Base-by-base conservation (phyloP, 2,888 invertebrate species). In the Amiota communis region DNA sequence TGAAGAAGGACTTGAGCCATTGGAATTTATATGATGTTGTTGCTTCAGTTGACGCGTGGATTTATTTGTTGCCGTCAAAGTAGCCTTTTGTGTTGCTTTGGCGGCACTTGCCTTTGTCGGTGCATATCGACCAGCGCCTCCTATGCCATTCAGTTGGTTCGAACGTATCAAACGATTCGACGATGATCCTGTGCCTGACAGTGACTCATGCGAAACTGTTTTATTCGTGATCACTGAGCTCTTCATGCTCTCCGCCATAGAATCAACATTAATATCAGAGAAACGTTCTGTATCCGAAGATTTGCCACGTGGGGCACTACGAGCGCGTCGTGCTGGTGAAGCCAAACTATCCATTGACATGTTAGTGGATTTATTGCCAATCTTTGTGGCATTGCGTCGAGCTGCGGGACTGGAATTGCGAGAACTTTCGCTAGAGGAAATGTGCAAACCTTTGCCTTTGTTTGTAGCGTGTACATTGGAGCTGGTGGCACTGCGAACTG, bases 351-450 rank as follows among this genome's bases (percentile, higher is more conserved):
- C 90, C 49, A 88, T 78, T 2, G 90, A 90, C 81, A 90, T 87
- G 74, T 89, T 89, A 69, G 79, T 88, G 10, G 89, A 89, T 74
- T 89, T 89, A 20, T 85, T 87, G 64, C 87, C 87, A 15, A 87
- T 81, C 73, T 83, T 75, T 6, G 76, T 79, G 1, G 77, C 70
- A 68, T 79, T 79, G 63, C 78, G 77, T 56, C 77, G 76, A 15
- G 77, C 77, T n/a, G 88, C 89, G n/a, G 88, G 89, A 75, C 89
- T 88, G 8, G 88, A 88, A 64, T 88, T 85, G 15, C 89, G 84
- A 1, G 90, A 90, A 78, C 89, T 90, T 70, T 90, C 90, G 78
- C 90, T 90, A 65, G 90, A 90, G 13, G 90, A 90, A 72, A 90
- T 88, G 73, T 88, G 88, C 71, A 86, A 81, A 70, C 85, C 86